Base-by-base conservation (phyloP, 2,888 invertebrate genomes). In the Sisyra nigra region DNA sequence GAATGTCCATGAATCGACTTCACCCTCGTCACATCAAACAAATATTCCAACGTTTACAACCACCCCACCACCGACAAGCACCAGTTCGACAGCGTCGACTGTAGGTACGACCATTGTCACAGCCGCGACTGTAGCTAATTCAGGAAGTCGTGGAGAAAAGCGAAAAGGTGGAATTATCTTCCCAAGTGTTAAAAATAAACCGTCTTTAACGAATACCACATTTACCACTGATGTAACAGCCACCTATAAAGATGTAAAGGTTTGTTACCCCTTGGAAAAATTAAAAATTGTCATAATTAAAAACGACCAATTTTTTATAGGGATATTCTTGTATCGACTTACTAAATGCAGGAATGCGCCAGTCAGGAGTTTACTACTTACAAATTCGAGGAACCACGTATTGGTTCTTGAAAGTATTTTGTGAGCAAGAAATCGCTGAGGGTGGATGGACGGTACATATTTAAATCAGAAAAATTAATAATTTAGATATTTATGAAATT, bases 361-460 rank as follows among this genome's bases (percentile, higher is more conserved):
- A 85, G 52, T 87, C 84, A 14, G 88, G 88, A 17, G 84, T 89
- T 1, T 91, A 85, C 62, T 89, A 89, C 58, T 67, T 91, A 44
- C 87, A 88, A 68, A 89, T 89, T 53, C 72, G 88, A 46, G 89
- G 89, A 32, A 89, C 88, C 3, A 87, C 88, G 1, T 91, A 87
- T 64, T 89, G 89, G 88, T 91, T 88, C 69, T 69, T 89, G 48
- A 87, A 88, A 60, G 89, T 89, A 13, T 89, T 72, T 63, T 91
- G 91, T 60, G 89, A 91, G 56, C 89, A 91, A 61, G 84, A 83
- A 57, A 68, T 83, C 10, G 79, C 86, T 30, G 89, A 89, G 54
- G 91, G 91, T 45, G 91, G 91, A 44, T 91, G 91, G 91, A 91
- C 88, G 64, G 91, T 91, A 69, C 76, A 76, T 66, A 49, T 40